phyloP scores from a whole-genome alignment of 2,797 vertebrate species.

The Molossus molossus region DNA sequence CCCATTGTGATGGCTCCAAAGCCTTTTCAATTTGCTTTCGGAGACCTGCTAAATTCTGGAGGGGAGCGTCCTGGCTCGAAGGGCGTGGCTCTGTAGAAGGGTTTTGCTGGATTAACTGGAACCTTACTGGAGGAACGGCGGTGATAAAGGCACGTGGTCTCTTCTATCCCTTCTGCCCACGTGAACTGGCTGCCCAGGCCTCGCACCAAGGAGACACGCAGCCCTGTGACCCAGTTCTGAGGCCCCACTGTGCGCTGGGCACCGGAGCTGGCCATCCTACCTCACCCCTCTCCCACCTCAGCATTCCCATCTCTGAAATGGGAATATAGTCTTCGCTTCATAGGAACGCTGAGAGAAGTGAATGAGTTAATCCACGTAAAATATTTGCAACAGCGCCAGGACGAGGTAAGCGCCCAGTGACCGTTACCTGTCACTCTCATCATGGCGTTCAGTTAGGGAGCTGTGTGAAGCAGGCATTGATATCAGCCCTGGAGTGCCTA shows the following conservation, averaged over 20 bases:
- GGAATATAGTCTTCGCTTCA: neutral
- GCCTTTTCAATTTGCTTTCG: neutral
- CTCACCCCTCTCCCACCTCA: neutral
- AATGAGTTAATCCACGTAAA: neutral
- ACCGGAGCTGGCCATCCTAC: neutral
- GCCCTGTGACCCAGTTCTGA: neutral
- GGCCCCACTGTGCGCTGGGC: neutral
- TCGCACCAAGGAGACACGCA: neutral
- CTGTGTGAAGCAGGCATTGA: neutral
- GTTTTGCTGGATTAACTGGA: neutral
- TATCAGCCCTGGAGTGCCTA: neutral
- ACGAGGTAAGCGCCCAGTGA: accelerated
- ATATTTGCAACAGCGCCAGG: neutral
- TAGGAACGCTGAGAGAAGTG: neutral
- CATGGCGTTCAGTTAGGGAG: neutral
- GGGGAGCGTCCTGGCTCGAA: neutral
- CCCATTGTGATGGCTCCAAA: neutral
- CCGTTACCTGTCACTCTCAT: accelerated
- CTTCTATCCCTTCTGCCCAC: neutral
- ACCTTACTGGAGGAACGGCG: accelerated
- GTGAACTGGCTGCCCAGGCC: neutral
- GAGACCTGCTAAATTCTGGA: neutral
- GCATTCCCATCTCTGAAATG: neutral
- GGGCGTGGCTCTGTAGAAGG: too few species aligned
- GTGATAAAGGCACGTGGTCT: neutral